phyloP scores from a whole-genome alignment of 2,888 invertebrate species.

The Leucophenga maculata region DNA sequence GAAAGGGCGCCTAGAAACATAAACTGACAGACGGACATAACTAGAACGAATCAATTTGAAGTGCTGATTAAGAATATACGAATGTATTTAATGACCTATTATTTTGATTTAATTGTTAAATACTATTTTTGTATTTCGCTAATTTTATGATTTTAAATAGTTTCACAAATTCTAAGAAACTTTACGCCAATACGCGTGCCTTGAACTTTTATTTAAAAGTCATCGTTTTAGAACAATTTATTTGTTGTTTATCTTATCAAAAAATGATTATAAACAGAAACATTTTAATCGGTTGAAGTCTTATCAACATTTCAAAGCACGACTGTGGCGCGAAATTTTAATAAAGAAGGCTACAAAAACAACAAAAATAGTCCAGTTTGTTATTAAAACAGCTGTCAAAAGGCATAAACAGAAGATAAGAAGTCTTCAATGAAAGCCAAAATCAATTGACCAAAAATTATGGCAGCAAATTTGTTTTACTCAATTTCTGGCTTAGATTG shows the following conservation, averaged over 20 bases:
- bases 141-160: neutral
- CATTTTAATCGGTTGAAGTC: neutral
- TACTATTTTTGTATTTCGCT: too few species aligned
- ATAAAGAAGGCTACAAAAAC: too few species aligned
- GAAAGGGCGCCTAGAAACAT: too few species aligned
- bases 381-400: neutral
- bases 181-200: too few species aligned
- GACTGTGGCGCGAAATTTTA: neutral
- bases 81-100: too few species aligned
- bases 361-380: neutral
- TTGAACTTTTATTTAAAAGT: too few species aligned
- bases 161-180: neutral
- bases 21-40: too few species aligned
- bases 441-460: slow-evolving; percentile 17
- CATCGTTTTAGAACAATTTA: too few species aligned
- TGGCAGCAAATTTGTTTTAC: slow-evolving; percentile 5
- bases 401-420: neutral
- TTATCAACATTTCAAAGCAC: neutral
- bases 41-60: too few species aligned
- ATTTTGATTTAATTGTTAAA: too few species aligned
- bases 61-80: too few species aligned
- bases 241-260: neutral
- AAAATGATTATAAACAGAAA: neutral
- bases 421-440: neutral
- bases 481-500: slow-evolving; percentile 42